Percentiles rank a stretch among this genome's conserved stretches.
Conservation (phyloP, 2,888 invertebrate species). For the Melieria omissa region DNA sequence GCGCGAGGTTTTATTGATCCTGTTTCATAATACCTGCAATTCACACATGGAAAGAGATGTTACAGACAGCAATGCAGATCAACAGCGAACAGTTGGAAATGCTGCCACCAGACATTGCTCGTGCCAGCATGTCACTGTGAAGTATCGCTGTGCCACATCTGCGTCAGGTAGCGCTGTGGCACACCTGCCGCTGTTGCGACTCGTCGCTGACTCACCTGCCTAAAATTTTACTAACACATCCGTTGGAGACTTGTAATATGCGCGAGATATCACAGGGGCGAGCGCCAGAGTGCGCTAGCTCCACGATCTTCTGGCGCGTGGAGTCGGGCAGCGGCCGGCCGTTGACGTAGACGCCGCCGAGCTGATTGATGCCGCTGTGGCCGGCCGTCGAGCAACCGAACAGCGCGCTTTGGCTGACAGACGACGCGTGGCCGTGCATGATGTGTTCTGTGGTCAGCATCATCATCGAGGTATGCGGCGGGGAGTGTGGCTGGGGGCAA, state of each 20-base stretch:
- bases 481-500: slow-evolving; percentile 4
- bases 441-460: slow-evolving; percentile 75
- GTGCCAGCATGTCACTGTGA: too few species aligned
- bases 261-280: slow-evolving; percentile 98
- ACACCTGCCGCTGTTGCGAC: too few species aligned
- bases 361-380: slow-evolving; percentile 99
- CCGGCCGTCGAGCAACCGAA: slow-evolving; percentile 87
- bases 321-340: slow-evolving; percentile 97
- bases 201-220: slow-evolving; percentile 78
- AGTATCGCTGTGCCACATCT: too few species aligned
- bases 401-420: slow-evolving; percentile 78
- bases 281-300: slow-evolving; percentile 97
- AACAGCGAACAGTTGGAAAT: too few species aligned
- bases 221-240: slow-evolving; percentile 98
- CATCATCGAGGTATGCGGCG: slow-evolving; percentile 49
- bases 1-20: slow-evolving; percentile 97
- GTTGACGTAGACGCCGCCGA: slow-evolving; percentile 99
- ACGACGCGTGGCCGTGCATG: slow-evolving; percentile 71
- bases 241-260: slow-evolving; percentile 98
- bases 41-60: too few species aligned
- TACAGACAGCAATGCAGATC: too few species aligned
- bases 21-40: slow-evolving; percentile 93
- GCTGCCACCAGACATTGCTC: too few species aligned
- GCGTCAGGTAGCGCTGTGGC: too few species aligned
- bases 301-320: slow-evolving; percentile 98